Evolutionary conservation across 1,140 invertebrate species (phyloP).

Genomic region (Drosophila leontia): DNA sequence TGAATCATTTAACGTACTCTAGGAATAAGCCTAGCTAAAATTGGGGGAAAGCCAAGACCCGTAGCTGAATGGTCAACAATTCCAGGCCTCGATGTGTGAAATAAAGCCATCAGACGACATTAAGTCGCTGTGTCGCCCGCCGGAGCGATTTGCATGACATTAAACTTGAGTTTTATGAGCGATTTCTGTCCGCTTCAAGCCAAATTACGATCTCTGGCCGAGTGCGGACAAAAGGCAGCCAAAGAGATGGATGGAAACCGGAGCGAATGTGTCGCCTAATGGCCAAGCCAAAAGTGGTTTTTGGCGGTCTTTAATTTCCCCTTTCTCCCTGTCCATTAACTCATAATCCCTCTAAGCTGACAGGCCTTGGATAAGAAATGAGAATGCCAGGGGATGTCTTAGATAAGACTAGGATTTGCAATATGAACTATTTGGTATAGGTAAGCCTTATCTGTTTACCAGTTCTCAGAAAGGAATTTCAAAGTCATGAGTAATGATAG

Average conservation of each 20-base stretch:
- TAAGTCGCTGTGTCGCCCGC: constrained; percentile 72
- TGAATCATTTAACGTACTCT: constrained; percentile 23
- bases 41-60: constrained; percentile 31
- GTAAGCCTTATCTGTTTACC: not conserved
- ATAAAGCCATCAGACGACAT: constrained; percentile 77
- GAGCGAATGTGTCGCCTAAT: constrained; percentile 32
- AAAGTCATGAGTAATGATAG: constrained; percentile 20
- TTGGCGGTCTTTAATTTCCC: not conserved
- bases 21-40: constrained; percentile 44
- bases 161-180: constrained; percentile 74
- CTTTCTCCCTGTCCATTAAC: constrained; percentile 6
- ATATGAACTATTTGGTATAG: not conserved
- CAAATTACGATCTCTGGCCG: constrained; percentile 52
- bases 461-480: not conserved
- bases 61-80: constrained; percentile 19
- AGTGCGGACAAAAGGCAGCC: constrained; percentile 28
- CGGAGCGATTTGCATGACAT: constrained; percentile 70
- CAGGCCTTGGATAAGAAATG: constrained; percentile 7
- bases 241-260: constrained; percentile 40
- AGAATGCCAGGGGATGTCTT: not conserved
- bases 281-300: constrained; percentile 1
- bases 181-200: constrained; percentile 64
- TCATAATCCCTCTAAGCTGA: not conserved
- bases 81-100: constrained; percentile 35
- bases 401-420: constrained; percentile 4